These are phyloP conservation scores for Pangasius sanitwongsei DNA, from an alignment of 2,797 vertebrate species.

Conservation along the genomic window DNA sequence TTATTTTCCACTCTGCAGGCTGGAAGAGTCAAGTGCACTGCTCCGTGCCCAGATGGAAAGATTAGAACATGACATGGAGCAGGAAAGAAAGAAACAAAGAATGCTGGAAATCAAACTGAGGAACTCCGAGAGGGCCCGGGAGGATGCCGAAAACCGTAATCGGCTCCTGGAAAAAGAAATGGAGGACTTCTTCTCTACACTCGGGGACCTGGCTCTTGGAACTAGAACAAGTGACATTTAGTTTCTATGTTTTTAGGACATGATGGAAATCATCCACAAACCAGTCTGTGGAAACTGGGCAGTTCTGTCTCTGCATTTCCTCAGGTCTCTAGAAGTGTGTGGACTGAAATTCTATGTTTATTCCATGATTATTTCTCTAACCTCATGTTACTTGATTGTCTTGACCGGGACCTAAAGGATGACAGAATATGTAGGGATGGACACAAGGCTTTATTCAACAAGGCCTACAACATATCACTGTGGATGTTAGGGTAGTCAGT, in stretches of 20 bases:
- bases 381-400: constrained; percentile 14
- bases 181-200: constrained; percentile 93
- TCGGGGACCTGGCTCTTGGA: constrained; percentile 84
- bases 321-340: constrained; percentile 73
- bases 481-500: constrained; percentile 18
- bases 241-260: constrained; percentile 5
- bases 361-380: constrained; percentile 22
- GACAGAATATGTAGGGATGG: background rate
- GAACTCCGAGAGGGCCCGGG: constrained; percentile 90
- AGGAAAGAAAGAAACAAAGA: constrained; percentile 84
- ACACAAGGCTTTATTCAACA: background rate
- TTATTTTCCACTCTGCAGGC: constrained; percentile 69
- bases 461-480: constrained; percentile 34
- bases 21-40: constrained; percentile 84
- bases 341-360: constrained; percentile 14
- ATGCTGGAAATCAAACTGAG: constrained; percentile 94
- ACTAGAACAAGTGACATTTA: constrained; percentile 73
- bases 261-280: constrained; percentile 37
- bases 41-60: constrained; percentile 80
- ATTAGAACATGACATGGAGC: constrained; percentile 89
- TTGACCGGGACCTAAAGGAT: constrained; percentile 18
- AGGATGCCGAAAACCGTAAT: constrained; percentile 91
- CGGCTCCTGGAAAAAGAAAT: constrained; percentile 91
- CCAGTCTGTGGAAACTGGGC: constrained; percentile 28
- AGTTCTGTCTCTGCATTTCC: constrained; percentile 56